phyloP scores from a whole-genome alignment of 2,797 vertebrate species.

The Micromesistius poutassou region DNA sequence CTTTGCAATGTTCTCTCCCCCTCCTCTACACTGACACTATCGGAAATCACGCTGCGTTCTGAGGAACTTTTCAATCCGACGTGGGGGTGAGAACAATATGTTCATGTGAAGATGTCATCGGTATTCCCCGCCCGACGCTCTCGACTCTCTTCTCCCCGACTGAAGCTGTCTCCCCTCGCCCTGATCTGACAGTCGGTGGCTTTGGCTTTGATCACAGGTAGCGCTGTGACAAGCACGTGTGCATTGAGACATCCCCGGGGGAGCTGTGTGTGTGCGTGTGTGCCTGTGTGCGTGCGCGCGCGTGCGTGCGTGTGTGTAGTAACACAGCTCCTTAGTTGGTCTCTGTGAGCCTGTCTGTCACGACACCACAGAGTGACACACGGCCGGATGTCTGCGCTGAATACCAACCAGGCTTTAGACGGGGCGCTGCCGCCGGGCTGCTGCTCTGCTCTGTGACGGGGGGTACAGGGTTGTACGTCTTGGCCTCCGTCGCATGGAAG shows the following conservation, averaged over 20 bases:
- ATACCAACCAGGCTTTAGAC: not conserved
- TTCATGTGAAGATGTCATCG: too few relatives aligned
- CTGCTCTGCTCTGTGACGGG: not conserved
- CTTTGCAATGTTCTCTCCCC: not conserved
- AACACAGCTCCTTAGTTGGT: not conserved
- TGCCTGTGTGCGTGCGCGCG: too few relatives aligned
- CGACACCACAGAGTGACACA: not conserved
- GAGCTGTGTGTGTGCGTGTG: too few relatives aligned
- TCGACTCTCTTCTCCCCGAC: not conserved
- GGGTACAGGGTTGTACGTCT: not conserved
- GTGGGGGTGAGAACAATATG: too few relatives aligned
- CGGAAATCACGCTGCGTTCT: not conserved
- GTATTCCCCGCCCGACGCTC: not conserved
- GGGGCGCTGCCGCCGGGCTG: not conserved
- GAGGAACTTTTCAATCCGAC: too few relatives aligned
- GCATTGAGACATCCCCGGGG: not conserved
- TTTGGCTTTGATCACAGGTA: not conserved
- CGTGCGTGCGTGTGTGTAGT: not conserved
- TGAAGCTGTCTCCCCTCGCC: not conserved
- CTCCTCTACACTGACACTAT: not conserved
- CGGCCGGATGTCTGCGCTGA: not conserved
- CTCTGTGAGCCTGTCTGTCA: not conserved
- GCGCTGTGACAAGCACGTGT: not conserved
- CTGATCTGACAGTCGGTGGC: not conserved
- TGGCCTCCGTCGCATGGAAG: not conserved